Percentiles rank a stretch among this genome's conserved stretches.
These are phyloP conservation scores for Drosophila fulvimacula DNA, from an alignment of 2,888 invertebrate species.

Conservation along the genomic window DNA sequence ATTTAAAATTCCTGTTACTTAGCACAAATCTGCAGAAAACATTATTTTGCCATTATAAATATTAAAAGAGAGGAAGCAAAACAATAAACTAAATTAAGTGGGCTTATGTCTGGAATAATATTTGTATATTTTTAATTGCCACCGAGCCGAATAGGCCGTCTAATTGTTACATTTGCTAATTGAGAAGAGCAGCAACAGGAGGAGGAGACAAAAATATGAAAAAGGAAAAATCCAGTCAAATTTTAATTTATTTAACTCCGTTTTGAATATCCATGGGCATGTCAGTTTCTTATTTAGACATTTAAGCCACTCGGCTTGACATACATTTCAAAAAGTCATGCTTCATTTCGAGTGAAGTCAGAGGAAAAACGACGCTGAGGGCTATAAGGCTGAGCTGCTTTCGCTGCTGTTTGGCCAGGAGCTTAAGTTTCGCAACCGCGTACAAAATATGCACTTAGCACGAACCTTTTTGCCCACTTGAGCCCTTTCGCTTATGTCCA, in stretches of 20 bases:
- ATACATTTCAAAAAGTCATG: conserved; percentile 41
- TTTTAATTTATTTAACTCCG: conserved; percentile 3
- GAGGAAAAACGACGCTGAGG: conserved; percentile 4
- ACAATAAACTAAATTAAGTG: conserved; percentile 7
- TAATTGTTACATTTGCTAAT: conserved; percentile 39
- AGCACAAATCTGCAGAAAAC: neutral
- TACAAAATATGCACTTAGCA: conserved; percentile 74
- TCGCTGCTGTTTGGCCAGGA: conserved; percentile 21
- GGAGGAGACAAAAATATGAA: conserved; percentile 5
- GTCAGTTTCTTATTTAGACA: conserved; percentile 35
- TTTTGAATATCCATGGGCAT: conserved; percentile 23
- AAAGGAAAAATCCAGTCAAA: neutral
- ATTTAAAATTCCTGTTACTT: neutral
- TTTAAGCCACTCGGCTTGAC: conserved; percentile 43
- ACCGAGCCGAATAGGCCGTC: too few species aligned
- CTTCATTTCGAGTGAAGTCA: conserved; percentile 15
- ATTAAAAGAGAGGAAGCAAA: neutral
- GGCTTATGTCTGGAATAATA: neutral
- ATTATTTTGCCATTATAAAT: neutral
- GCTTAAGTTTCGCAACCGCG: conserved; percentile 57
- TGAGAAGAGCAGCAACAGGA: conserved; percentile 13
- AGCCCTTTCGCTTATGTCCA: neutral
- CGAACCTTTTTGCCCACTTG: conserved; percentile 62
- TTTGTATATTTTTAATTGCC: neutral
- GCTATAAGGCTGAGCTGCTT: neutral